A percentile compares a stretch with the other conserved stretches of the same genome.
phyloP scores from a whole-genome alignment of 2,113 vertebrate genomes.

The Dermatemys mawii region DNA sequence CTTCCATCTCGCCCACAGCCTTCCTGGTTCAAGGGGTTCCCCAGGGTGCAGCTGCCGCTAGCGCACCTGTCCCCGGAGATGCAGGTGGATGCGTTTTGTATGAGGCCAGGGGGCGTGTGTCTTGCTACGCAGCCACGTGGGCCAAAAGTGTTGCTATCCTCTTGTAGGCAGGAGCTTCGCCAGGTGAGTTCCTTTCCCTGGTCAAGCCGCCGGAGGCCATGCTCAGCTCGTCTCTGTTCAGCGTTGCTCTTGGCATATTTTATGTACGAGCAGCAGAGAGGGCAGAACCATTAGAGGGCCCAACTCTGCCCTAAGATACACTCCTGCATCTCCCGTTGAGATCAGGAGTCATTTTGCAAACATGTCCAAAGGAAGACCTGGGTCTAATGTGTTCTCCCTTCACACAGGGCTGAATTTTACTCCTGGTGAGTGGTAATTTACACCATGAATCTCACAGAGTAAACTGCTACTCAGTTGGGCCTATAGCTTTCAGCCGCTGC shows the following conservation, averaged over 20 bases:
- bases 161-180: neutral
- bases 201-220: neutral
- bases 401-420: rapidly evolving
- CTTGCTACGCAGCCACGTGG: rapidly evolving
- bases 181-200: neutral
- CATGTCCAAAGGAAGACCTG: rapidly evolving
- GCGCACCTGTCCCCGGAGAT: neutral
- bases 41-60: too few species aligned
- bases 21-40: too few species aligned
- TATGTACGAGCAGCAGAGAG: neutral
- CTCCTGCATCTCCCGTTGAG: rapidly evolving
- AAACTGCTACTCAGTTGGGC: neutral
- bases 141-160: rapidly evolving
- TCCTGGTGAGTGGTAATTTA: neutral
- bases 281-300: rapidly evolving
- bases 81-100: neutral
- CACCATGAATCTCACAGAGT: neutral
- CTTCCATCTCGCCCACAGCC: neutral
- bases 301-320: rapidly evolving
- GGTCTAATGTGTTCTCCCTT: rapidly evolving
- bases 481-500: neutral
- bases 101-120: neutral
- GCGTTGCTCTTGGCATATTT: neutral
- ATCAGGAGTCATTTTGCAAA: neutral
- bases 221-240: neutral